Evolutionary conservation across 2,797 vertebrate species (phyloP), one percentile per base, ranked within the genome.

Genomic region (Babyrousa celebensis): DNA sequence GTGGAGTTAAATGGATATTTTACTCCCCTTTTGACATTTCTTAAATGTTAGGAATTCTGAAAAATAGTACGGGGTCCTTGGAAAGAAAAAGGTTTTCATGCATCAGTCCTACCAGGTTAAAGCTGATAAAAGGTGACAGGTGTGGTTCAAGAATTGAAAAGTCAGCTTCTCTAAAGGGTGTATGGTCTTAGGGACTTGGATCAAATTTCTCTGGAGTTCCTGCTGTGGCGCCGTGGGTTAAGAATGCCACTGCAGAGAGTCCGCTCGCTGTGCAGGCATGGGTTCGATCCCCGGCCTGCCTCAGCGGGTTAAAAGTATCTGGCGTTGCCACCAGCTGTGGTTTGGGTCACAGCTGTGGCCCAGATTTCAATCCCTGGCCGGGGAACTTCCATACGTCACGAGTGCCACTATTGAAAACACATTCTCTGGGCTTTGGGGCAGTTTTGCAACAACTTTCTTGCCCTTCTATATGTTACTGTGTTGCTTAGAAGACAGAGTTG

Each of bases 391-490:
- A 48, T 48, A 48, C 9, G 43, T 5, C 43, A 48, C 43, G 43
- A 48, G 43, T 48, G 43, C 9, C 43, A 48, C 43, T 10, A 48
- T 48, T 48, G 6, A 48, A 48, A 48, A 48, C 36, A 48, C 6
- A 48, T 94, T 65, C 80, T 89, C 25, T 29, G 62, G 40, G n/a
- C 52, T 87, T 54, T 85, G 60, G n/a, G 27, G 21, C 86, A 70
- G 60, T 92, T 91, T 91, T 67, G 80, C 23, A 84, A 52, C 23
- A 94, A 67, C 62, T 54, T 83, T 4, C 17, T 95, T 85, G 23
- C 12, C 21, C 12, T 15, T 8, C 6, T 70, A 40, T 3, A 23
- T 48, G 52, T 77, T 94, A 29, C 18, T 56, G 9, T 36, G 17
- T 84, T 89, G 87, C 71, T 92, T 75, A 14, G 18, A 17, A 48